These are phyloP conservation scores for Syrista parreyssii DNA, from an alignment of 2,888 invertebrate species.

Conservation along the genomic window DNA sequence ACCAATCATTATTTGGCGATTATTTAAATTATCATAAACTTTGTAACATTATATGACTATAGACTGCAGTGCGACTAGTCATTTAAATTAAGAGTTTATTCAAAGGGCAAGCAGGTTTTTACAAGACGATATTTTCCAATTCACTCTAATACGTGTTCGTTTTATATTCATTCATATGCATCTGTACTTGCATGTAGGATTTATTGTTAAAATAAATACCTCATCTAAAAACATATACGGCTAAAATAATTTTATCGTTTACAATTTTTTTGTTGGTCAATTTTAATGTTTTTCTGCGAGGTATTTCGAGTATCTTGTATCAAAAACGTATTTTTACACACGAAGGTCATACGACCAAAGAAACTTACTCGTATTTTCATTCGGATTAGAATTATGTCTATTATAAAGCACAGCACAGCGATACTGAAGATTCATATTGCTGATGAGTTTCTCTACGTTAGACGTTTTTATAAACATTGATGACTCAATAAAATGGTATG, in stretches of 20 bases:
- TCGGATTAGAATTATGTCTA: neutral
- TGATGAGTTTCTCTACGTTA: neutral
- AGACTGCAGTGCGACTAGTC: neutral
- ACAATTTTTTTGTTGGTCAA: neutral
- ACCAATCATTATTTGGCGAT: neutral
- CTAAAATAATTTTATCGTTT: neutral
- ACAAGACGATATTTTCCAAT: neutral
- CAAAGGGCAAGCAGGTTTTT: neutral
- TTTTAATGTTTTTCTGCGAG: neutral
- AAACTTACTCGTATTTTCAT: neutral
- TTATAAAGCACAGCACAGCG: neutral
- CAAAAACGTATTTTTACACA: neutral
- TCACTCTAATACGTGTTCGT: neutral
- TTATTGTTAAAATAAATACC: neutral
- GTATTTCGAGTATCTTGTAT: neutral
- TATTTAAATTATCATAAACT: neutral
- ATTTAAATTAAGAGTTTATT: neutral
- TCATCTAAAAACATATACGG: neutral
- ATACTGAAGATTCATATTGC: neutral
- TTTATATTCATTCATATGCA: neutral
- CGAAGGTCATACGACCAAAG: neutral
- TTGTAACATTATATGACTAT: neutral
- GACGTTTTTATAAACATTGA: neutral
- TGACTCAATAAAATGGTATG: neutral
- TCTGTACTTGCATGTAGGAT: neutral